Evolutionary conservation across 2,888 invertebrate genomes (phyloP), one percentile per base, ranked within the genome.

Genomic region (Flabesymbios commensalis): DNA sequence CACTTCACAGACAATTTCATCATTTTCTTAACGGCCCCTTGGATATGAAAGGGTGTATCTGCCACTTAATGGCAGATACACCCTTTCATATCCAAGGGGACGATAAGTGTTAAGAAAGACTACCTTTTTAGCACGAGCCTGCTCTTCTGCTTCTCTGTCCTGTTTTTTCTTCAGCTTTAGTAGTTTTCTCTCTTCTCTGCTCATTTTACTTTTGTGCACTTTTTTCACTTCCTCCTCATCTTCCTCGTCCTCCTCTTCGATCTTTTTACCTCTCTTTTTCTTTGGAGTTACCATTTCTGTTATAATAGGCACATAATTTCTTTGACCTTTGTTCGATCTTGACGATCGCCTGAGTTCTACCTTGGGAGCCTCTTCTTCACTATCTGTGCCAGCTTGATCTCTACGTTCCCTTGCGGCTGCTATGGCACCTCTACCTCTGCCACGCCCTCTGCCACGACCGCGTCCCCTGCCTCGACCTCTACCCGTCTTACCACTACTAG

Each of bases 311-410:
- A 10, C n/a, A n/a, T n/a, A n/a, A n/a, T n/a, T 60, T 17, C 67
- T 45, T 59, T 65, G 70, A 14, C 69, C 69, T 28, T 65, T 67
- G 43, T 65, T 70, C 1, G 67, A 51, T 41, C 69, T 45, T n/a
- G 65, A 31, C 14, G 68, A 69, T 29, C 70, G 19, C n/a, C 70
- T 19, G 17, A 68, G 52, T 33, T 52, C 53, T 3, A 63, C 42
- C 28, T 45, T 47, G 4, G 61, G 49, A 5, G 41, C 36, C 19
- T 60, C 61, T 19, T 63, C 61, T 22, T 52, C 56, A 4, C 5
- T 10, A 7, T 10, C 26, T 10, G 4, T 10, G 5, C 7, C 49
- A 24, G 10, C 53, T 14, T 36, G 14, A 7, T 22, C n/a, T n/a
- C 39, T 17, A 14, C 14, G 41, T 14, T 24, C 26, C 45, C 26